Evolutionary conservation across 2,113 vertebrate species (phyloP).

Genomic region (Bombycilla garrulus): DNA sequence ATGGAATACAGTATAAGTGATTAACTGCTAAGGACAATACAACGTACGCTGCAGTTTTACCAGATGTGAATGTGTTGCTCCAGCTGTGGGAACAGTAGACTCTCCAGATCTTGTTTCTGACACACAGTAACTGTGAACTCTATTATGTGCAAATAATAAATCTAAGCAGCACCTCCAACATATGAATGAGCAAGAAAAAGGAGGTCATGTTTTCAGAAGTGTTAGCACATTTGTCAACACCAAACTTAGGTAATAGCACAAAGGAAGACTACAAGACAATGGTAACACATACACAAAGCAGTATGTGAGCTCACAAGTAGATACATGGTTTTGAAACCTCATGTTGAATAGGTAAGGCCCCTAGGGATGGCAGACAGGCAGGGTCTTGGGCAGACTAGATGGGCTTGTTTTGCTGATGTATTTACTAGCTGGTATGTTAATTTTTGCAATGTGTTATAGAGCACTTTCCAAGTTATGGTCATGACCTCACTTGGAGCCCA

Average conservation of each 20-base stretch:
- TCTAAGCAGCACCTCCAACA: constrained; percentile 49
- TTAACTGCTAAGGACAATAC: constrained; percentile 27
- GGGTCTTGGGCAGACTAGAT: neutral
- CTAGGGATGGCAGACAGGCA: neutral
- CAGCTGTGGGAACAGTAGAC: constrained; percentile 46
- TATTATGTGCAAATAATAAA: constrained; percentile 49
- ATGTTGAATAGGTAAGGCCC: neutral
- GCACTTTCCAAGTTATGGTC: constrained; percentile 32
- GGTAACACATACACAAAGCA: neutral
- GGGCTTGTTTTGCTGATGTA: constrained; percentile 45
- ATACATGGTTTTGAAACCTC: neutral
- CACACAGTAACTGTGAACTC: constrained; percentile 27
- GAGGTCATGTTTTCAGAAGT: constrained; percentile 25
- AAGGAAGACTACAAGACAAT: neutral
- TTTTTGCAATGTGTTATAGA: constrained; percentile 61
- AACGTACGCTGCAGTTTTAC: constrained; percentile 14
- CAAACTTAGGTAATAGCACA: neutral
- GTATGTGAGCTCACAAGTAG: neutral
- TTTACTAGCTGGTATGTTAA: constrained; percentile 57
- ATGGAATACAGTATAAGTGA: neutral
- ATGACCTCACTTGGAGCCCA: constrained; percentile 54
- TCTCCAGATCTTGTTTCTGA: constrained; percentile 50
- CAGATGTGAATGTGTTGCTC: constrained; percentile 20
- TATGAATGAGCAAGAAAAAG: constrained; percentile 9
- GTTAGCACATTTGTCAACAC: constrained; percentile 56